Conservation (phyloP, 2,888 invertebrate species). For the Tortrix viridana region DNA sequence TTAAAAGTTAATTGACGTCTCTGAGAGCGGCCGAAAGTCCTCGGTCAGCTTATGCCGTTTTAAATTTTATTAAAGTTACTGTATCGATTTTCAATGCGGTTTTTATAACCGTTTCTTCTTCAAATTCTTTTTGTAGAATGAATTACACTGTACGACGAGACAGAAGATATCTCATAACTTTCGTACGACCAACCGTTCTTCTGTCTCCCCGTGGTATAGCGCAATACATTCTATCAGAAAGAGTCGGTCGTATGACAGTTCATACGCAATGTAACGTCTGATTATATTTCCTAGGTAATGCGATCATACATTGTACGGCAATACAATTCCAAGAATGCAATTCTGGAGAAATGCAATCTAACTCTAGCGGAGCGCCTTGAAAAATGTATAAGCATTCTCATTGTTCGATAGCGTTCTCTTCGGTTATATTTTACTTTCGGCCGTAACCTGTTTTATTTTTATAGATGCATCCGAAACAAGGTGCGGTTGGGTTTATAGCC, state of each 20-base stretch:
- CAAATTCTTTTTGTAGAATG: too few species aligned
- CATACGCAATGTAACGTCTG: not conserved
- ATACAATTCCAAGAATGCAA: conserved; percentile 50
- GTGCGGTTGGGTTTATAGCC: conserved; percentile 40
- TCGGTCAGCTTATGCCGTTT: too few species aligned
- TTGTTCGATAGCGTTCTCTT: conserved; percentile 54
- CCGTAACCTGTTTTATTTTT: conserved; percentile 57
- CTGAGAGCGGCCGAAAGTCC: too few species aligned
- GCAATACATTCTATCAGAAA: not conserved
- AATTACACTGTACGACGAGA: too few species aligned
- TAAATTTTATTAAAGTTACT: too few species aligned
- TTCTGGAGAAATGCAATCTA: conserved; percentile 56
- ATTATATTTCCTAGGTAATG: conserved; percentile 25
- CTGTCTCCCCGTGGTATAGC: too few species aligned
- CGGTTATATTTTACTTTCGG: conserved; percentile 54
- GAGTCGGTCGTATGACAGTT: too few species aligned
- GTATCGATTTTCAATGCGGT: too few species aligned
- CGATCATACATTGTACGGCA: conserved; percentile 35
- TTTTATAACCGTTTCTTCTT: too few species aligned
- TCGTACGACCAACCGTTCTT: not conserved
- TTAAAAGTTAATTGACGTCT: too few species aligned
- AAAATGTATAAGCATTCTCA: conserved; percentile 60
- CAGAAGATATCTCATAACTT: too few species aligned
- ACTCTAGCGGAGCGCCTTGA: conserved; percentile 55
- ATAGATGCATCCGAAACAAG: conserved; percentile 53